Evolutionary conservation across 2,113 vertebrate species (phyloP), one percentile per base, ranked within the genome.

Genomic region (Hippopotamus amphibius): DNA sequence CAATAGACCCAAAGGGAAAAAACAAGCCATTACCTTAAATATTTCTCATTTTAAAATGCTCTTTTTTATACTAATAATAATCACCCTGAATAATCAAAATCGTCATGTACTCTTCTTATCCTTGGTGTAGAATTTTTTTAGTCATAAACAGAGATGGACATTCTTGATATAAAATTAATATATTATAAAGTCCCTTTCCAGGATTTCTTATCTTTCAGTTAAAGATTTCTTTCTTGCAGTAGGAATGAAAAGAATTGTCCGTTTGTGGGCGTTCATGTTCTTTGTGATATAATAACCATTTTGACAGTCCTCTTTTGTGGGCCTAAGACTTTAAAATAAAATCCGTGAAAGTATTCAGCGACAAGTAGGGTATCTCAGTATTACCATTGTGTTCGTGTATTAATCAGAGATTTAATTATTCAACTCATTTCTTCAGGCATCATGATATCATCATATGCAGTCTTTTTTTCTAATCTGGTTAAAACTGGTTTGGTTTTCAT

Each of bases 401-500:
- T 98, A 95, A 43, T 95, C 72, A 84, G 3, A 96, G 50, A 66
- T 68, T 96, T 97, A 93, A 97, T 97, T 98, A 90, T 97, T 81
- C 66, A 97, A 0, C 83, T 94, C 59, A 83, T 93, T 28, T 98
- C 90, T 95, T 48, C 63, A 33, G 77, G 3, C 68, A 83, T 98
- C 55, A 30, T 80, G 97, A 88, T 95, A 93, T 77, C 85, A 93
- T 94, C 55, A 48, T 68, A 63, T 46, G 26, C 28, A 96, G 77
- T 90, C 74, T 59, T 76, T 95, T 95, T 82, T 85, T 77, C 28
- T 96, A 91, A 76, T 95, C 15, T 11, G 81, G n/a, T 90, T 94
- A 92, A 97, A 97, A 71, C 19, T 3, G 0, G 33, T 71, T 94
- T 90, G 53, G 22, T 72, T 93, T n/a, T 97, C 82, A 26, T 90